Conservation (phyloP, 2,113 vertebrate species). For the Phaethornis superciliosus region DNA sequence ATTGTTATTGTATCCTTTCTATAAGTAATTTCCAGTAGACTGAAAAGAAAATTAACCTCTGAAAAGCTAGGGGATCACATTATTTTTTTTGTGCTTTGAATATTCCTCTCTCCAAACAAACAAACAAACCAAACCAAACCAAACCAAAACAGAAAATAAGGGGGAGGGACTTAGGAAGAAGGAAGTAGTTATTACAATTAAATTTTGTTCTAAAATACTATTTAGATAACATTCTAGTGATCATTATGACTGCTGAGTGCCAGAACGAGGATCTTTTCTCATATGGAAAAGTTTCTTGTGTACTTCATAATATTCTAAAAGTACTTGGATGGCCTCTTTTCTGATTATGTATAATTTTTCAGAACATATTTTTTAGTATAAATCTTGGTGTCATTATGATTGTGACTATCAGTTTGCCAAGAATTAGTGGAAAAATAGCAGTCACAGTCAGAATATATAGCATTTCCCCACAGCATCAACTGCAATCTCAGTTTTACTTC, state of each 20-base stretch:
- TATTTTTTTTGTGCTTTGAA: not conserved
- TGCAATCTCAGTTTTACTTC: not conserved
- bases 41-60: constrained; percentile 3
- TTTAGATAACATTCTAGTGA: constrained; percentile 20
- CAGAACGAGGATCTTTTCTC: constrained; percentile 42
- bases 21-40: not conserved
- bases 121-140: too few species aligned
- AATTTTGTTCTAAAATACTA: not conserved
- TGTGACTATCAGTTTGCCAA: not conserved
- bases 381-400: not conserved
- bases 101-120: not conserved
- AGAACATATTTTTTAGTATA: not conserved
- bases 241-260: not conserved
- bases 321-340: constrained; percentile 20
- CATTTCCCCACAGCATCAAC: not conserved
- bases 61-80: constrained; percentile 7
- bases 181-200: constrained; percentile 9
- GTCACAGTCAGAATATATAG: not conserved
- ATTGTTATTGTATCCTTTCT: not conserved
- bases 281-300: constrained; percentile 13
- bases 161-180: not conserved
- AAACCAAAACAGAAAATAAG: not conserved
- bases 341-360: not conserved
- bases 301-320: constrained; percentile 39
- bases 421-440: not conserved